phyloP scores from a whole-genome alignment of 2,888 invertebrate species.

The Nineta flava region DNA sequence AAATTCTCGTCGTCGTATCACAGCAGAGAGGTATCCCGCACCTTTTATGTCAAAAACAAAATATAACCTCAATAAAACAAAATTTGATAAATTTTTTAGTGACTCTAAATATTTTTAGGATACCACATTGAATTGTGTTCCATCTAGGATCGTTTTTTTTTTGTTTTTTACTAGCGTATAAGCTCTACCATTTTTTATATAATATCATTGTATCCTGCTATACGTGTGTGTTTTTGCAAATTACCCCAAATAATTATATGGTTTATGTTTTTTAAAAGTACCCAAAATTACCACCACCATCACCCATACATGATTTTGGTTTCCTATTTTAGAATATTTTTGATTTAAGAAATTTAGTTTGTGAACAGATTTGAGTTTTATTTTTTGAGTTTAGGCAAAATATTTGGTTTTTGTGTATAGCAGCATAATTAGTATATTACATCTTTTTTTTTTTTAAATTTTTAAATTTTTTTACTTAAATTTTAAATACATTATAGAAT shows the following conservation, averaged over 20 bases:
- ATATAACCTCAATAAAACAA: not conserved
- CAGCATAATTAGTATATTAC: conserved; percentile 1
- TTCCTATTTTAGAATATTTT: not conserved
- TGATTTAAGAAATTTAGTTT: not conserved
- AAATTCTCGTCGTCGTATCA: too few relatives aligned
- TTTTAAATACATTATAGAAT: not conserved
- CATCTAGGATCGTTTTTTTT: not conserved
- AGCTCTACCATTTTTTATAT: not conserved
- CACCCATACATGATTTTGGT: too few relatives aligned
- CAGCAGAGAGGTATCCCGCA: too few relatives aligned
- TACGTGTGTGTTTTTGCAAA: not conserved
- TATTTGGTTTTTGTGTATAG: conserved; percentile 2
- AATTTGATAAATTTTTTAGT: not conserved
- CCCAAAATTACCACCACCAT: too few relatives aligned
- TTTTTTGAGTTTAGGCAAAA: not conserved
- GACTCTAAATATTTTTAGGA: not conserved
- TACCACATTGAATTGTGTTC: not conserved
- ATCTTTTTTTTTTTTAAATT: not conserved
- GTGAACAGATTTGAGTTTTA: not conserved
- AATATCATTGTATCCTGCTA: not conserved
- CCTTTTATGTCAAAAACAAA: not conserved
- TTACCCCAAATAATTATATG: too few relatives aligned
- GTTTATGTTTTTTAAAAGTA: too few relatives aligned
- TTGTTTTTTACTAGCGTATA: not conserved
- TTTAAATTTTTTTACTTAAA: conserved; percentile 3